Conservation (phyloP, 2,888 invertebrate species). For the Cryptocheilus praepositus region DNA sequence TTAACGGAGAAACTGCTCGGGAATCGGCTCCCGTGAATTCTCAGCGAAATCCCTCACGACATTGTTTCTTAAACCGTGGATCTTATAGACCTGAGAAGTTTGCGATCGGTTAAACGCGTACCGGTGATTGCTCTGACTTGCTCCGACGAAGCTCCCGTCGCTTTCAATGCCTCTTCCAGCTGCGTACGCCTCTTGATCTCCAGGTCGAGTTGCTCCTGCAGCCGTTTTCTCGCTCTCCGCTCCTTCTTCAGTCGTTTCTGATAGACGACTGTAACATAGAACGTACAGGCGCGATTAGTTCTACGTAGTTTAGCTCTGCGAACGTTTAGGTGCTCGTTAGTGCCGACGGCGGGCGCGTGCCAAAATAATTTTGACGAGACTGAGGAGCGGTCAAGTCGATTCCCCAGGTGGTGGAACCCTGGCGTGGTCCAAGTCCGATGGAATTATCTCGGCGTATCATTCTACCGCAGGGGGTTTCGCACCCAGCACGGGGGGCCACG, state of each 20-base stretch:
- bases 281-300: too few relatives aligned
- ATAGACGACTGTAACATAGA: constrained; percentile 82
- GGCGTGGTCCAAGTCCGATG: constrained; percentile 58
- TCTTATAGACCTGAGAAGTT: too few relatives aligned
- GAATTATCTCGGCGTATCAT: constrained; percentile 63
- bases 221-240: constrained; percentile 86
- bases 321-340: too few relatives aligned
- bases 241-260: constrained; percentile 94
- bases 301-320: too few relatives aligned
- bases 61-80: too few relatives aligned
- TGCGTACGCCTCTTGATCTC: constrained; percentile 88
- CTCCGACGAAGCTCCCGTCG: constrained; percentile 84
- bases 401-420: constrained; percentile 66
- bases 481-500: constrained; percentile 31
- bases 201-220: constrained; percentile 89
- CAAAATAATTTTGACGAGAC: constrained; percentile 2
- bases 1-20: constrained; percentile 19
- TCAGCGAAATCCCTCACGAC: constrained; percentile 20
- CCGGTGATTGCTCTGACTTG: constrained; percentile 88
- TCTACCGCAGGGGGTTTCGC: constrained; percentile 59
- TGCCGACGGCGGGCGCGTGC: constrained; percentile 1
- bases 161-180: constrained; percentile 87
- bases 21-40: constrained; percentile 21
- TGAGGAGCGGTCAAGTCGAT: constrained; percentile 24
- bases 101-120: constrained; percentile 71